A percentile compares a stretch with the other conserved stretches of the same genome.
Conservation (phyloP, 35 echinoderm and acorn worm species). For the Diadema setosum region DNA sequence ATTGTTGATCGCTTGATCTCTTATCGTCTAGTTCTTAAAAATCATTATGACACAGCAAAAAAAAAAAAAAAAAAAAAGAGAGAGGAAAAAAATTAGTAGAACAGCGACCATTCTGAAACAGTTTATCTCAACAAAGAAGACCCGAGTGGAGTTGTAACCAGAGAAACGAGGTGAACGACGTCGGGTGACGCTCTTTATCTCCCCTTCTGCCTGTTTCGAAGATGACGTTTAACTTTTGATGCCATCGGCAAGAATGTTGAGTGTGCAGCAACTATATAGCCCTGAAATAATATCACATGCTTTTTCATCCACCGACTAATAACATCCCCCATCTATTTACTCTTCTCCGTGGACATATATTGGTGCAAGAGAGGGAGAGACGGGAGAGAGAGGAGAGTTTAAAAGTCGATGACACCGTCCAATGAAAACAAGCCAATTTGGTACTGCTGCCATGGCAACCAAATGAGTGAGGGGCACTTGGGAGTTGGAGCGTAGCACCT, state of each 20-base stretch:
- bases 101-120: too few species aligned
- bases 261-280: not conserved
- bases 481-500: not conserved
- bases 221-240: constrained; percentile 4
- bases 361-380: not conserved
- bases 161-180: too few species aligned
- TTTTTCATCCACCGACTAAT: not conserved
- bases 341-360: too few species aligned
- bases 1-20: too few species aligned
- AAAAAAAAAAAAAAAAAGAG: too few species aligned
- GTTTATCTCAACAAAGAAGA: too few species aligned
- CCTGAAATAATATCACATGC: constrained; percentile 9
- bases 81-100: too few species aligned
- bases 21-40: too few species aligned
- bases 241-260: not conserved
- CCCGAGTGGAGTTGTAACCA: too few species aligned
- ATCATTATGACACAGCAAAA: too few species aligned
- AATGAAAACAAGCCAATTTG: constrained; percentile 12
- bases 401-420: not conserved
- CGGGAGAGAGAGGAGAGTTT: not conserved
- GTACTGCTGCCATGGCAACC: not conserved
- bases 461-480: not conserved
- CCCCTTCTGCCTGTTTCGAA: not conserved
- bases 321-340: not conserved
- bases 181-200: too few species aligned